phyloP scores from a whole-genome alignment of 2,797 vertebrate genomes.

The Halcyon leucocephala region DNA sequence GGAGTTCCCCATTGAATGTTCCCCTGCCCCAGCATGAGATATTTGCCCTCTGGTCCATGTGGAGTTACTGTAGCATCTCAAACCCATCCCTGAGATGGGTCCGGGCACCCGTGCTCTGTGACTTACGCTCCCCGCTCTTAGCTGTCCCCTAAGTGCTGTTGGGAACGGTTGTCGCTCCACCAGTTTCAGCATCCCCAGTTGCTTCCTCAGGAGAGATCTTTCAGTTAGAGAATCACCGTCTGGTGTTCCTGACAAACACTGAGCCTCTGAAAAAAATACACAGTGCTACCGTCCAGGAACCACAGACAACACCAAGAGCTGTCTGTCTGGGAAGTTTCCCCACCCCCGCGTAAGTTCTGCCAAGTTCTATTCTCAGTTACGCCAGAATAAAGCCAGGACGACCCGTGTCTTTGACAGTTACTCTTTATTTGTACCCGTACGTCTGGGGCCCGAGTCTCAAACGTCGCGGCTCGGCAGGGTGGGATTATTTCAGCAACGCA shows the following conservation, averaged over 20 bases:
- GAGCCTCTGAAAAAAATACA: slow-evolving; percentile 34
- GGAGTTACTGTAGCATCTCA: background rate
- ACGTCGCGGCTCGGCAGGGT: background rate
- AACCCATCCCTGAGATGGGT: background rate
- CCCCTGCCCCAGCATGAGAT: background rate
- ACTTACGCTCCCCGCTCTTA: background rate
- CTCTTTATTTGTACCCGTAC: background rate
- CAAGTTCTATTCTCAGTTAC: slow-evolving; percentile 42
- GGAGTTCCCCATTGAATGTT: background rate
- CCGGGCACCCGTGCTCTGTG: rapidly evolving
- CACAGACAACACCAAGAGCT: slow-evolving; percentile 35
- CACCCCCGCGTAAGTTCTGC: background rate
- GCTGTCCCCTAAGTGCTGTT: background rate
- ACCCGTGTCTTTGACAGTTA: background rate
- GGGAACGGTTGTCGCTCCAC: background rate
- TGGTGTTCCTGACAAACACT: background rate
- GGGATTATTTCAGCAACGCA: background rate
- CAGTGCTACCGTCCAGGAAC: slow-evolving; percentile 57
- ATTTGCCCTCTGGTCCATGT: background rate
- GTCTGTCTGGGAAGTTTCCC: slow-evolving; percentile 35
- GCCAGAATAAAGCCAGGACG: background rate
- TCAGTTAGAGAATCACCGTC: slow-evolving; percentile 33
- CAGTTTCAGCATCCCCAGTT: background rate
- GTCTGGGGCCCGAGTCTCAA: background rate
- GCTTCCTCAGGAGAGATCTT: background rate